phyloP scores from a whole-genome alignment of 2,797 vertebrate genomes.

The Chrosomus eos region DNA sequence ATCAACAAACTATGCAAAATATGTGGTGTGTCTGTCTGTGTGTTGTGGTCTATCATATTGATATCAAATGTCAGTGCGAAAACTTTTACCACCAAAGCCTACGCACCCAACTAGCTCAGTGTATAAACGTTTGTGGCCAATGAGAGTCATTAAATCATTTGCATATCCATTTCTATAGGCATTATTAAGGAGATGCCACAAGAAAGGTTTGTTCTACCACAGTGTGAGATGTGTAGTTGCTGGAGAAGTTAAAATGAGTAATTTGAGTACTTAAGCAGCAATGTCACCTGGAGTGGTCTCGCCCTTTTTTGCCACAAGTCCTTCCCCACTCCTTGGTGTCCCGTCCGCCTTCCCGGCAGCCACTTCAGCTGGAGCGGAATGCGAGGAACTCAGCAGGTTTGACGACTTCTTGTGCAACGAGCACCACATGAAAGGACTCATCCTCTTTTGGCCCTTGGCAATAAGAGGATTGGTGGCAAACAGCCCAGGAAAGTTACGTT shows the following conservation, averaged over 20 bases:
- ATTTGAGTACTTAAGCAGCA: not conserved
- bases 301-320: constrained; percentile 26
- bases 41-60: constrained; percentile 48
- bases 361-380: constrained; percentile 49
- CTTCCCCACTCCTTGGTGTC: constrained; percentile 5
- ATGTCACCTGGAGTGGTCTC: not conserved
- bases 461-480: constrained; percentile 56
- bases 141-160: constrained; percentile 24
- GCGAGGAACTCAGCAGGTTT: constrained; percentile 54
- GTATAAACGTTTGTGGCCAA: not conserved
- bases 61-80: constrained; percentile 40
- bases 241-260: not conserved
- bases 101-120: constrained; percentile 10
- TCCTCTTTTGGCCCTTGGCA: constrained; percentile 3
- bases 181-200: constrained; percentile 33
- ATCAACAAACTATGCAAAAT: constrained; percentile 42
- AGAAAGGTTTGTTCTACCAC: constrained; percentile 35
- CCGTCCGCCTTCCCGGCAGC: not conserved
- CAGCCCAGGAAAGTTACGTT: constrained; percentile 34
- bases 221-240: not conserved
- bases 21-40: constrained; percentile 33
- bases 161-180: constrained; percentile 30
- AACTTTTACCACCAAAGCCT: constrained; percentile 46
- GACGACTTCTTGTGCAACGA: constrained; percentile 37
- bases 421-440: constrained; percentile 23